Evolutionary conservation across 2,797 vertebrate genomes (phyloP).

Genomic region (Myotis findleyi): DNA sequence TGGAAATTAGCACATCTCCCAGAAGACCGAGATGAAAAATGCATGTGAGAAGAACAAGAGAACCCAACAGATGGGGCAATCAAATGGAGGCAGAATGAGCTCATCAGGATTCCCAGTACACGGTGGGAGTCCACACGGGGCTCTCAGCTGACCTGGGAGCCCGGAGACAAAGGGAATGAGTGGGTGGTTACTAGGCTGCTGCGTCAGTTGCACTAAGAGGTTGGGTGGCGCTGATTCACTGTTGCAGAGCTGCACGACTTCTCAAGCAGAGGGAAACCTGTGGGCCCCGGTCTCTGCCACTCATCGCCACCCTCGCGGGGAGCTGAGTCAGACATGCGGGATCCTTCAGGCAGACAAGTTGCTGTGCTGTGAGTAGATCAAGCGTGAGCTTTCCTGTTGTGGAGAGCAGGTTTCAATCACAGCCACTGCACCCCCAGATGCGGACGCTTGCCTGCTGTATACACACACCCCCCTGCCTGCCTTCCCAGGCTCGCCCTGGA

Average conservation of each 20-base stretch:
- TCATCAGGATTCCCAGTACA: slow-evolving; percentile 75
- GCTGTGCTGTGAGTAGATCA: not conserved
- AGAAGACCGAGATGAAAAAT: slow-evolving; percentile 79
- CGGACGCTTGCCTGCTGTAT: not conserved
- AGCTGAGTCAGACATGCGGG: slow-evolving; percentile 55
- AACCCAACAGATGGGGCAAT: slow-evolving; percentile 78
- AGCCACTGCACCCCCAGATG: not conserved
- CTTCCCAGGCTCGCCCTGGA: not conserved
- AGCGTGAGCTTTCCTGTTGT: not conserved
- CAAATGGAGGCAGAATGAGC: slow-evolving; percentile 68
- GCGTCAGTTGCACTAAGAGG: slow-evolving; percentile 58
- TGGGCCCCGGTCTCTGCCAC: slow-evolving; percentile 59
- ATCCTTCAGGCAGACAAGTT: not conserved
- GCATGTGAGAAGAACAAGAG: slow-evolving; percentile 73
- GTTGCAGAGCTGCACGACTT: slow-evolving; percentile 58
- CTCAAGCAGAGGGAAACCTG: slow-evolving; percentile 45
- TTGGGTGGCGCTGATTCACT: slow-evolving; percentile 73
- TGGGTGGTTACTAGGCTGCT: slow-evolving; percentile 70
- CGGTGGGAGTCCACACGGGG: not conserved
- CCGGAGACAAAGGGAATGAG: slow-evolving; percentile 68
- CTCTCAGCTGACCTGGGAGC: slow-evolving; percentile 67
- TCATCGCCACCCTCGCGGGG: not conserved
- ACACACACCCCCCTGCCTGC: not conserved
- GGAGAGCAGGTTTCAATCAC: not conserved
- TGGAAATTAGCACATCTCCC: slow-evolving; percentile 78